phyloP scores from a whole-genome alignment of 2,888 invertebrate species.

The Tetanocera ferruginea region DNA sequence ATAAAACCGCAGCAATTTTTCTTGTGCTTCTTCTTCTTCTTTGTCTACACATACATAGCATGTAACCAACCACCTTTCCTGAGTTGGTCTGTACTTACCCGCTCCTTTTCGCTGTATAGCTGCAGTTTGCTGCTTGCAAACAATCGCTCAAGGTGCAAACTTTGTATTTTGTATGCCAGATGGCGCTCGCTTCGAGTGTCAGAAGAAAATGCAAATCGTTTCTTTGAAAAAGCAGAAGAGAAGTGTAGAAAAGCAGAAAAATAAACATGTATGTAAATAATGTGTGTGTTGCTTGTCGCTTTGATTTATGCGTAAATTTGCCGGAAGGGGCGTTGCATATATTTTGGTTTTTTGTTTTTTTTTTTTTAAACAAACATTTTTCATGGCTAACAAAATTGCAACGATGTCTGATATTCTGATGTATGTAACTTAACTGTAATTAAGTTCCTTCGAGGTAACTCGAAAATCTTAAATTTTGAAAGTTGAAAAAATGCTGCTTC shows the following conservation, averaged over 20 bases:
- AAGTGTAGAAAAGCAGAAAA: background rate
- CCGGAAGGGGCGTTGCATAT: background rate
- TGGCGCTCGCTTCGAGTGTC: constrained; percentile 17
- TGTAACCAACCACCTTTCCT: background rate
- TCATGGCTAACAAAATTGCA: background rate
- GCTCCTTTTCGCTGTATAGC: background rate
- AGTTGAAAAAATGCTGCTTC: too few relatives aligned
- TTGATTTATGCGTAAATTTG: background rate
- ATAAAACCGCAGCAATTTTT: constrained; percentile 25
- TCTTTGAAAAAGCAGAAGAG: background rate
- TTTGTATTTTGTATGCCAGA: constrained; percentile 19
- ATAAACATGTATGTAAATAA: background rate
- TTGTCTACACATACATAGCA: background rate
- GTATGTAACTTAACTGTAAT: too few relatives aligned
- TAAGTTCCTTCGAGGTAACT: too few relatives aligned
- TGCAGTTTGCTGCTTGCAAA: background rate
- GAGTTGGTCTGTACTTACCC: background rate
- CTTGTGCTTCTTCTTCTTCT: background rate
- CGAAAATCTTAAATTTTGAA: too few relatives aligned
- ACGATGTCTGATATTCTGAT: background rate
- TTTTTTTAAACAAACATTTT: background rate
- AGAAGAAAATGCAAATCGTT: constrained; percentile 27
- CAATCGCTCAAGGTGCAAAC: constrained; percentile 6
- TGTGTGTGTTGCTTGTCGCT: background rate
- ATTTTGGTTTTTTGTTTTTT: constrained; percentile 46